Base-by-base conservation (phyloP, 2,797 vertebrate genomes). In the Myotis pilosus region DNA sequence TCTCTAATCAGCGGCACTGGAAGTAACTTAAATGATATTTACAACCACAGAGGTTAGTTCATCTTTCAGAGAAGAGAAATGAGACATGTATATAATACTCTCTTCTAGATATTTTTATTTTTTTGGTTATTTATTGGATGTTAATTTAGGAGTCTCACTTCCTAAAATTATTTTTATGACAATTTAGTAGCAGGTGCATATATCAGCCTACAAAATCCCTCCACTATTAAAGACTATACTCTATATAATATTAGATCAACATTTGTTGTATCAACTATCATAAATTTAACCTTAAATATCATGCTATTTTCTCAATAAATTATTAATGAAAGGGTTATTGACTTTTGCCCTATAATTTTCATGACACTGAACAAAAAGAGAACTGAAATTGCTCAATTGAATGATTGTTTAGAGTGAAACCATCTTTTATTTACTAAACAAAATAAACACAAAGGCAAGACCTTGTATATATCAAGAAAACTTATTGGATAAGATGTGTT, bases 51-150 rank as follows among this genome's bases (percentile, higher is more conserved):
- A 36, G 23, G 41, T 71, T 33, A 71, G 55, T 47, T 93, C 55
- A 23, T 60, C 33, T 74, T 60, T 36, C 60, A 41, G 3, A 51
- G 66, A 55, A 33, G 47, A 57, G 33, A 69, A 8, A 38, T 20
- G 9, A 23, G 41, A 16, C 28, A 22, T 0, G 30, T 0, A 13
- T 2, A 4, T 19, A 17, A 53, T 5, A 3, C 30, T 19, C 55
- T 82, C 60, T 23, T 23, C 12, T 15, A 13, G 41, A 53, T 47
- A 23, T 15, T 72, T 85, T 76, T 38, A 64, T 20, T 44, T 66
- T 64, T 69, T 41, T 72, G n/a, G 55, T 57, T 25, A 49, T 13
- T 64, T 71, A 30, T 72, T 76, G 41, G 23, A 38, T 30, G 28
- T 62, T 60, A 41, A 33, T 57, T 87, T 17, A 55, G 28, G 15